Evolutionary conservation across 2,113 vertebrate species (phyloP).

Genomic region (Zootoca vivipara): DNA sequence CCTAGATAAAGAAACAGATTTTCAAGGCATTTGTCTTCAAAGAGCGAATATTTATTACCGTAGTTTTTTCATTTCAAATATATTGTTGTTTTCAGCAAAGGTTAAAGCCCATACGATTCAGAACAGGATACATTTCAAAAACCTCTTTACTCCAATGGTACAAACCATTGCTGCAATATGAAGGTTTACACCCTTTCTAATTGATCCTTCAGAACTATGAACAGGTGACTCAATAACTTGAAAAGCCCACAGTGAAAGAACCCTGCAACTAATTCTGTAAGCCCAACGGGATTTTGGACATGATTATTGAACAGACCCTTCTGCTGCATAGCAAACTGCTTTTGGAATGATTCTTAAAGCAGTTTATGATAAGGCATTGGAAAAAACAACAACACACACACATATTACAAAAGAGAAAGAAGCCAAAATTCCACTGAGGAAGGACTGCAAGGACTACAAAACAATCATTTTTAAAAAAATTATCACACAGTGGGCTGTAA

Average conservation of each 20-base stretch:
- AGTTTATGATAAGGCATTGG: too few relatives aligned
- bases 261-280: not conserved
- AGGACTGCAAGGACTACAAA: not conserved
- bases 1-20: conserved; percentile 71
- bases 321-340: too few relatives aligned
- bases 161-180: not conserved
- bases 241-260: not conserved
- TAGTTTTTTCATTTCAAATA: not conserved
- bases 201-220: not conserved
- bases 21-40: not conserved
- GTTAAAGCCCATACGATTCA: not conserved
- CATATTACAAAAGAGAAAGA: not conserved
- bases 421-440: not conserved
- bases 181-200: not conserved
- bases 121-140: not conserved
- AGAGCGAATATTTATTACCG: not conserved
- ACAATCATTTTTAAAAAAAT: not conserved
- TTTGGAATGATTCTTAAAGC: too few relatives aligned
- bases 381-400: too few relatives aligned
- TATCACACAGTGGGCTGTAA: not conserved
- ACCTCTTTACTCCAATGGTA: not conserved
- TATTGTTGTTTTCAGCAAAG: not conserved
- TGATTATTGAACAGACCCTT: not conserved
- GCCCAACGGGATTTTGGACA: not conserved
- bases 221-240: not conserved